A percentile compares a stretch with the other conserved stretches of the same genome.
Conservation (phyloP, 2,113 vertebrate genomes). For the Hiodon tergisus region DNA sequence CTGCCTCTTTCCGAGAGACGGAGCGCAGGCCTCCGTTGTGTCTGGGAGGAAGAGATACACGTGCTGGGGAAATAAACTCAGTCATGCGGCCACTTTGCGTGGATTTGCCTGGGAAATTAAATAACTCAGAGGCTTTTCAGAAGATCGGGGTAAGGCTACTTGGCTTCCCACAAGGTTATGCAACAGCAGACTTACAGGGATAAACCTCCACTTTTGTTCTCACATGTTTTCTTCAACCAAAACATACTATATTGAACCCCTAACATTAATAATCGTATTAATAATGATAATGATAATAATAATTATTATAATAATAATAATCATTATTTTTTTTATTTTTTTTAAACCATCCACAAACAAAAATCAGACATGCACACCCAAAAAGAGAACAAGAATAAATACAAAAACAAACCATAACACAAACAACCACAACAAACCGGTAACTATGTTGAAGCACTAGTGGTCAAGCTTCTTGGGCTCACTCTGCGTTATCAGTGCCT, state of each 20-base stretch:
- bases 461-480: not conserved
- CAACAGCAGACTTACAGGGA: constrained; percentile 49
- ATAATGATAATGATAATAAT: not conserved
- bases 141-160: constrained; percentile 44
- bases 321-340: too few species aligned
- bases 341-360: too few species aligned
- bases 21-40: too few species aligned
- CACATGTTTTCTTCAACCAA: constrained; percentile 44
- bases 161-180: constrained; percentile 51
- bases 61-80: not conserved
- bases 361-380: not conserved
- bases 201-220: constrained; percentile 53
- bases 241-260: constrained; percentile 16
- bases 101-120: too few species aligned
- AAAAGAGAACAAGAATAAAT: not conserved
- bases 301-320: too few species aligned
- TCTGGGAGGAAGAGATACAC: not conserved
- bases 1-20: too few species aligned
- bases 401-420: not conserved
- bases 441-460: not conserved
- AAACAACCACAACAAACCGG: too few species aligned
- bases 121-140: constrained; percentile 46
- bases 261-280: not conserved
- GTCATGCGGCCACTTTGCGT: too few species aligned
- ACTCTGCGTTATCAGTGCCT: not conserved